These are phyloP conservation scores for Zootoca vivipara DNA, from an alignment of 2,113 vertebrate species.

Conservation along the genomic window DNA sequence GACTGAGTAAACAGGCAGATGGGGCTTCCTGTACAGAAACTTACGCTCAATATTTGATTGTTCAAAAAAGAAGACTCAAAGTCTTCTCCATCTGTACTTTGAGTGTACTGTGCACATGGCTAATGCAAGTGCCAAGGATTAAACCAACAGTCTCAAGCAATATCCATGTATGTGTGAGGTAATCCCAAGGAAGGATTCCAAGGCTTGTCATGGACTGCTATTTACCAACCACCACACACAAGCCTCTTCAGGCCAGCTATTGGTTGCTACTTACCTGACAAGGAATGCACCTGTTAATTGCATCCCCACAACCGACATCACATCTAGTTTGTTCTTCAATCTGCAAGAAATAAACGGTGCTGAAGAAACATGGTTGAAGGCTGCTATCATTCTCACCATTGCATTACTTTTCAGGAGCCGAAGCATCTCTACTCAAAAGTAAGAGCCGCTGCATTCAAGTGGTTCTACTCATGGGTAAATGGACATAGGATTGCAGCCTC, in stretches of 20 bases:
- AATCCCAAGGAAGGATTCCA: background rate
- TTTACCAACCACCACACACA: background rate
- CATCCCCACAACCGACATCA: background rate
- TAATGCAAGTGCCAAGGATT: too few species aligned
- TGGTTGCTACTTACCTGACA: background rate
- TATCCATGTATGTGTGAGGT: too few species aligned
- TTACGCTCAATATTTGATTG: too few species aligned
- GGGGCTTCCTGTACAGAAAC: too few species aligned
- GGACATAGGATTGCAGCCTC: background rate
- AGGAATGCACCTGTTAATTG: background rate
- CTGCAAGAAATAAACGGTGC: background rate
- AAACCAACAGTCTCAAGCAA: too few species aligned
- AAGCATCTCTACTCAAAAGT: background rate
- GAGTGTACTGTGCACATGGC: too few species aligned
- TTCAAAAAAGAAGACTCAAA: too few species aligned
- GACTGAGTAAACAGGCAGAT: too few species aligned
- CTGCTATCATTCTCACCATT: background rate
- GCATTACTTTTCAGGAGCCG: background rate
- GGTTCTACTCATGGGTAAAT: background rate
- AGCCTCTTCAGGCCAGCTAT: background rate
- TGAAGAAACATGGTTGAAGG: background rate
- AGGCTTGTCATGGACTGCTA: background rate
- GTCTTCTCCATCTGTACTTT: too few species aligned
- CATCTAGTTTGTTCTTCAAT: background rate
- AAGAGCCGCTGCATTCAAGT: background rate